Evolutionary conservation across 2,888 invertebrate species (phyloP), one percentile per base, ranked within the genome.

Genomic region (Taenaris catops): DNA sequence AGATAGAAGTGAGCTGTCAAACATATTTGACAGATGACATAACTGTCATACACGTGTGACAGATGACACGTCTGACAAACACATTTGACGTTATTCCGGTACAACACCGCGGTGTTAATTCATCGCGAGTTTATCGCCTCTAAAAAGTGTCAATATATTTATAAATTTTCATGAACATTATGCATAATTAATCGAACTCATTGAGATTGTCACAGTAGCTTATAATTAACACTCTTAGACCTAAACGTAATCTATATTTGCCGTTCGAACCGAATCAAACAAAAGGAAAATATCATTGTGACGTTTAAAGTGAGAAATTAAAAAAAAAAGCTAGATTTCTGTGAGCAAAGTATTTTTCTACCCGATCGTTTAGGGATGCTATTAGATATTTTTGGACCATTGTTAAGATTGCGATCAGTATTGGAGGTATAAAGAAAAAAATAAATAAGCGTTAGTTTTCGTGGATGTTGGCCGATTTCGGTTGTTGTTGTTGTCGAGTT

Each of bases 341-440:
- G 75, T 71, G 80, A 72, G 66, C 63, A 65, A 79, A 68, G 74
- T 86, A 86, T 86, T 86, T 86, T 86, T 86, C 81, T 86, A 86
- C 80, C 78, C 67, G 78, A 73, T 81, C 76, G 75, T 81, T 74
- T 79, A 83, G 83, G 79, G 58, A 74, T 62, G 80, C 76, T 78
- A 73, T 73, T 81, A 81, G 81, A 83, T 86, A 86, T 84, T 86
- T 86, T 84, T 86, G 86, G 84, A 86, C 83, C 83, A 84, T 79
- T 86, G 81, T 86, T 83, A 79, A 72, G 79, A 73, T 74, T 72
- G 68, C 69, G 71, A 78, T 75, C 83, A 83, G 83, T 86, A 81
- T 83, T 83, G 60, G 70, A 56, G 64, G 63, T 55, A 54, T 58
- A 44, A 55, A 58, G n/a, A n/a, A n/a, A n/a, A n/a, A n/a, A 51